Evolutionary conservation across 2,113 vertebrate genomes (phyloP), one percentile per base, ranked within the genome.

Genomic region (Melanerpes formicivorus): DNA sequence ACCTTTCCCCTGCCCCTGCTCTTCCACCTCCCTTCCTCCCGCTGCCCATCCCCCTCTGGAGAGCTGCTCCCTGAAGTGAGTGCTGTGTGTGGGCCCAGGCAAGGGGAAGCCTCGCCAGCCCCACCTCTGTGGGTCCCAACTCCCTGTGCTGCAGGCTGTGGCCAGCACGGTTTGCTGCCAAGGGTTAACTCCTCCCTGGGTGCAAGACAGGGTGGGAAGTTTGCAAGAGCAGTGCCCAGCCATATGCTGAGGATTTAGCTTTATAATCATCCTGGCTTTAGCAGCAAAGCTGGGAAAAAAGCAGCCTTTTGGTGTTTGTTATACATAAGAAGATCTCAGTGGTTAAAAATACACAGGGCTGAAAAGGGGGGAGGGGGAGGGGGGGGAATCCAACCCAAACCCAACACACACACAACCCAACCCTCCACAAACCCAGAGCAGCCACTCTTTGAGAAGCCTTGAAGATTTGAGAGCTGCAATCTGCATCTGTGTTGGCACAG

Each of bases 181-280:
- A 65, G 87, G 86, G 91, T 95, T 96, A 96, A 95, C n/a, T 52
- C 1, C 0, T 66, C 40, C 10, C 64, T 62, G 1, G 3, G 55
- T 52, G 37, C 55, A 66, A 92, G 60, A 19, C 2, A 2, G 11
- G 71, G 50, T 6, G 72, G 54, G 34, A 85, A 73, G 46, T 87
- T 85, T 82, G 55, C 64, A 82, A 79, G 90, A 63, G 75, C 62
- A 27, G 44, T 16, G 63, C 54, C 59, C 70, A 15, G 25, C 94
- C 95, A 94, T 95, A 94, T 96, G 96, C 75, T 1, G 9, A 19
- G 92, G 96, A 92, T 96, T 96, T 95, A 93, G 59, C 74, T 93
- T 80, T 90, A 91, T 94, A 96, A 97, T 97, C 95, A 91, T 90
- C 92, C 85, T 75, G 87, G 87, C 77, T 95, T 96, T 95, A 95